phyloP scores from a whole-genome alignment of 2,113 vertebrate genomes.

The Petroica traversi region DNA sequence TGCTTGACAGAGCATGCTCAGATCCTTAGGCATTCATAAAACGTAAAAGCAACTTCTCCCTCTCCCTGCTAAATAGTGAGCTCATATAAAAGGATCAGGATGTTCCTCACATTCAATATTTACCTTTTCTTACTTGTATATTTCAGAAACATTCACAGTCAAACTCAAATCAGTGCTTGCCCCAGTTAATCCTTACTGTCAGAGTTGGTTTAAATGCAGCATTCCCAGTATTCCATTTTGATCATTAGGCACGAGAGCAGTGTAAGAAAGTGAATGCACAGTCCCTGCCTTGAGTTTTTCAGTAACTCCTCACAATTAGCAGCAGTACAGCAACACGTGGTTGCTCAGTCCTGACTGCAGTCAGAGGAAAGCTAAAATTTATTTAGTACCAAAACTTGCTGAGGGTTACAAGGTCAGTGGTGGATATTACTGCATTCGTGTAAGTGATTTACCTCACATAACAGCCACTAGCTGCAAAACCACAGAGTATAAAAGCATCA shows the following conservation, averaged over 20 bases:
- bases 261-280: neutral
- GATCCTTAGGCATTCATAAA: constrained; percentile 37
- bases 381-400: neutral
- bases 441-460: neutral
- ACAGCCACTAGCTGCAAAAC: neutral
- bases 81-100: constrained; percentile 8
- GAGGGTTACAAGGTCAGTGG: neutral
- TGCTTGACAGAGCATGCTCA: constrained; percentile 68
- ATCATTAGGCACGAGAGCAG: neutral
- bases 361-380: neutral
- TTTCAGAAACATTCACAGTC: neutral
- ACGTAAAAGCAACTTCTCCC: constrained; percentile 15
- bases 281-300: neutral
- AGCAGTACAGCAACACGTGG: neutral
- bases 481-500: neutral
- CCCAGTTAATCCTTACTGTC: neutral
- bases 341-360: neutral
- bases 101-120: neutral
- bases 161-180: neutral
- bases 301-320: neutral
- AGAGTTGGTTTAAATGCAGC: neutral
- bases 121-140: neutral
- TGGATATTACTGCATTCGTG: neutral
- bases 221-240: neutral
- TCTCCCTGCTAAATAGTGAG: neutral